Conservation (phyloP, 2,113 vertebrate species). For the Leucoraja erinaceus region DNA sequence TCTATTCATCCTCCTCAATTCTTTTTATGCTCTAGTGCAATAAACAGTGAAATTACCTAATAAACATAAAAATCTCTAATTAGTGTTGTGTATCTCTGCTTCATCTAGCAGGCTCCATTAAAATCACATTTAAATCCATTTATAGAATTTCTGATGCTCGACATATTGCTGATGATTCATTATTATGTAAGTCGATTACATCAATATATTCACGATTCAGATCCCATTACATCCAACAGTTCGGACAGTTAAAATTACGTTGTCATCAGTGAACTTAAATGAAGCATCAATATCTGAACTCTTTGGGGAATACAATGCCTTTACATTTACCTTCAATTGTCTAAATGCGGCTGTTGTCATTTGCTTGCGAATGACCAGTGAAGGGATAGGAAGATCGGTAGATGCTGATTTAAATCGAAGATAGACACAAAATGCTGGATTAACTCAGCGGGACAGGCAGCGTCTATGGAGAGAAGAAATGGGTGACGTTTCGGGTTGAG, state of each 20-base stretch:
- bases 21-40: neutral
- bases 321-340: neutral
- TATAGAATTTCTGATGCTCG: neutral
- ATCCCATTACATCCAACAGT: neutral
- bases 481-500: too few species aligned
- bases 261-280: neutral
- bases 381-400: too few species aligned
- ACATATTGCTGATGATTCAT: neutral
- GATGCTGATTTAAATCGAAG: too few species aligned
- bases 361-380: neutral
- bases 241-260: neutral
- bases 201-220: neutral
- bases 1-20: constrained; percentile 3
- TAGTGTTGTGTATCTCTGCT: constrained; percentile 23
- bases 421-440: too few species aligned
- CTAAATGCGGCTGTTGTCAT: neutral
- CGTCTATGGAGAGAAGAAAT: too few species aligned
- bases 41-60: constrained; percentile 36
- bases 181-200: neutral
- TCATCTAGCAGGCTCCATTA: constrained; percentile 5
- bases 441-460: too few species aligned
- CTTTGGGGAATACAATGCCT: neutral
- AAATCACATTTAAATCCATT: constrained; percentile 25
- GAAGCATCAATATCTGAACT: neutral
- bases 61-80: constrained; percentile 29